These are phyloP conservation scores for Mastomys coucha DNA, from an alignment of 2,113 vertebrate genomes.

Conservation along the genomic window DNA sequence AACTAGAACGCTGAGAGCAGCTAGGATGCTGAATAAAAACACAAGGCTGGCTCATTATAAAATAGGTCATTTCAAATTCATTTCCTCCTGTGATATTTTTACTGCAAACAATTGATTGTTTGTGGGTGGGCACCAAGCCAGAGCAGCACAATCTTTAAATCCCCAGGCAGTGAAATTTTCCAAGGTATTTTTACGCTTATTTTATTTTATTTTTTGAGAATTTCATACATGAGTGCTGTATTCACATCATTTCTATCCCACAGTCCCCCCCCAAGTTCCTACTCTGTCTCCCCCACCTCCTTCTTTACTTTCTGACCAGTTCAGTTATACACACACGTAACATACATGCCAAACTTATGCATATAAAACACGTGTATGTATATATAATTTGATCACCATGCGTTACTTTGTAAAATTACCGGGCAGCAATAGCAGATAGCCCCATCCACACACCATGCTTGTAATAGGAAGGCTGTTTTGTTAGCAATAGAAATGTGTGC, in stretches of 20 bases:
- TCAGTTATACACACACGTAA: not conserved
- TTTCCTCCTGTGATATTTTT: not conserved
- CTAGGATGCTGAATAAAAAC: not conserved
- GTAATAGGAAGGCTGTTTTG: not conserved
- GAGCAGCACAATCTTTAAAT: not conserved
- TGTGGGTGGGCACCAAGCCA: not conserved
- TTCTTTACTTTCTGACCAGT: not conserved
- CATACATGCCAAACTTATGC: not conserved
- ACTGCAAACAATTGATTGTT: slow-evolving; percentile 44
- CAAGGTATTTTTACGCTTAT: not conserved
- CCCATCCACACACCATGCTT: not conserved
- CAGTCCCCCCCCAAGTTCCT: not conserved
- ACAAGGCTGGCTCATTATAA: slow-evolving; percentile 31
- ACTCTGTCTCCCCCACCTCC: not conserved
- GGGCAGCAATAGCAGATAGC: not conserved
- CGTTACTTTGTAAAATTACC: not conserved
- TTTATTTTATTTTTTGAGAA: not conserved
- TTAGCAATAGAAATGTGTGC: not conserved
- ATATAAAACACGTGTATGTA: not conserved
- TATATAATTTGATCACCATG: not conserved
- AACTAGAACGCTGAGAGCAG: not conserved
- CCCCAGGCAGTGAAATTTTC: not conserved
- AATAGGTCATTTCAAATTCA: slow-evolving; percentile 65
- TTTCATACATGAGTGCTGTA: not conserved
- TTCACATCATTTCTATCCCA: not conserved